Conservation (phyloP, 1,140 invertebrate genomes). For the Aphidius gifuensis region DNA sequence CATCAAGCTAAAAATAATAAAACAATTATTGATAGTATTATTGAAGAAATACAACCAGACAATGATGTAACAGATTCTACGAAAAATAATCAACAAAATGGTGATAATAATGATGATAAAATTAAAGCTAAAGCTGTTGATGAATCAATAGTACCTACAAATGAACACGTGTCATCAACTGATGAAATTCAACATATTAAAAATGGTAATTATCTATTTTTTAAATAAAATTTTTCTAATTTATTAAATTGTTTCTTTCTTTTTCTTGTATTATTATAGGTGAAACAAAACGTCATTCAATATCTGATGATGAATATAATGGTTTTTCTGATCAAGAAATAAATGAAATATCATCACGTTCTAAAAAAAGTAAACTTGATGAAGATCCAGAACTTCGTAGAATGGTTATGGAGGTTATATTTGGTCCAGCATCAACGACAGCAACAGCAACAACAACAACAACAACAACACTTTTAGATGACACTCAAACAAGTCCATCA, state of each 20-base stretch:
- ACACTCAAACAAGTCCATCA: neutral
- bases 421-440: constrained; percentile 25
- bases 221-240: neutral
- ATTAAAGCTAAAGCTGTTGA: constrained; percentile 24
- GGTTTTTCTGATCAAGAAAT: neutral
- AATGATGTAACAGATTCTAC: neutral
- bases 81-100: too few relatives aligned
- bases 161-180: constrained; percentile 9
- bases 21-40: constrained; percentile 31
- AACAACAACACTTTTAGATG: too few relatives aligned
- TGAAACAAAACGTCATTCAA: too few relatives aligned
- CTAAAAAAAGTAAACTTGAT: constrained; percentile 13
- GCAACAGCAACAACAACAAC: constrained; percentile 14
- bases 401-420: constrained; percentile 45
- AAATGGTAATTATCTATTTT: constrained; percentile 13
- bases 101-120: neutral
- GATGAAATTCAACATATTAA: constrained; percentile 11
- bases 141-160: neutral
- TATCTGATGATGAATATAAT: neutral
- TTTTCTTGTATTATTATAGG: too few relatives aligned
- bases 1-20: constrained; percentile 43
- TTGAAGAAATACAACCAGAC: constrained; percentile 38
- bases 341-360: constrained; percentile 8
- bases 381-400: constrained; percentile 32
- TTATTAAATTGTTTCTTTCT: neutral